Evolutionary conservation across 2,888 invertebrate genomes (phyloP), one percentile per base, ranked within the genome.

Genomic region (Heteromyza rotundicornis): DNA sequence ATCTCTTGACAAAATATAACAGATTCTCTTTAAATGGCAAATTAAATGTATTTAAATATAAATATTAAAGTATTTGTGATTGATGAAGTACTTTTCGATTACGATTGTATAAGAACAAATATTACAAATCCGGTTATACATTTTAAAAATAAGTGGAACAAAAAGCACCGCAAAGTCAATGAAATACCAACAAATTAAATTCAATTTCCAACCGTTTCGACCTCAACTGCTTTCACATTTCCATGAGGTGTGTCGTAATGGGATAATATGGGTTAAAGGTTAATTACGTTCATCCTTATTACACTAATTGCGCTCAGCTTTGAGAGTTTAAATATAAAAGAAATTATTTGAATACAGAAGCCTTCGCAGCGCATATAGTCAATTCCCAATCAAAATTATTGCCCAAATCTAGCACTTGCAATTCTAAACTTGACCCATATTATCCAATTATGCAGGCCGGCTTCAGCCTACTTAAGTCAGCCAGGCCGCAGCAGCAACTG

Each of bases 201-300:
- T 7, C 27, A 7, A 27, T 27, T 27, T 27, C 27, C 27, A 27
- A 27, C 10, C 5, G 10, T 7, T 27, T 7, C 27, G 10, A 27
- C 27, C 10, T 5, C 27, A n/a, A n/a, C n/a, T n/a, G n/a, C n/a
- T n/a, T n/a, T n/a, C n/a, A n/a, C n/a, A n/a, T n/a, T n/a, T n/a
- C n/a, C n/a, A n/a, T n/a, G n/a, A 57, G 60, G 58, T 56, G 56
- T 57, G 35, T 49, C 74, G 61, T 70, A 76, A 79, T 77, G 80
- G 80, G 80, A 79, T 79, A 78, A 79, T 79, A 79, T 79, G 80
- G 79, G 79, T 75, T 71, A 71, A 72, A 66, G 64, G 14, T n/a
- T n/a, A n/a, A n/a, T 51, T 35, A 8, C 17, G 17, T 35, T 36
- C 10, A 20, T 52, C 24, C 17, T 52, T 7, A 27, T 72, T 64